Evolutionary conservation across 2,888 invertebrate species (phyloP).

Genomic region (Acrocyrtus sp.): DNA sequence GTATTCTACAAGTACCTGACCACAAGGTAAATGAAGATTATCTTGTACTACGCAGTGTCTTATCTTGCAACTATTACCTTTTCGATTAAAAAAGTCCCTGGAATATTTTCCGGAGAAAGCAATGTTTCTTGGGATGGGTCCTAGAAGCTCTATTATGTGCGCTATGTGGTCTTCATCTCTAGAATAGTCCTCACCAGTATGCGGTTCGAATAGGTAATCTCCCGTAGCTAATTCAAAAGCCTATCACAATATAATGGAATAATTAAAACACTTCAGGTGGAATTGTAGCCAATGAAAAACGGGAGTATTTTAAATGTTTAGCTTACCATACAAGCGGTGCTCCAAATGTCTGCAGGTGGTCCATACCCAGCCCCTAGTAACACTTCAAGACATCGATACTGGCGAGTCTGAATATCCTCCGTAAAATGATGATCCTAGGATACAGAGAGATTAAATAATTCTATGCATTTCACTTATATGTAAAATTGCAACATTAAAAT

Average conservation of each 20-base stretch:
- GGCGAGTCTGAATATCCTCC: conserved; percentile 98
- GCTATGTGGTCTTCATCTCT: conserved; percentile 99
- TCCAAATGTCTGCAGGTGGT: conserved; percentile 99
- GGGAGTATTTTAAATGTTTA: not conserved
- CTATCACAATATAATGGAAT: conserved; percentile 55
- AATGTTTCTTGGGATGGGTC: conserved; percentile 93
- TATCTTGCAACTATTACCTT: conserved; percentile 72
- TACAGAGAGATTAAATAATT: not conserved
- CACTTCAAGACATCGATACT: conserved; percentile 97
- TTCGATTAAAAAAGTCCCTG: conserved; percentile 93
- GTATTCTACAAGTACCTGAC: too few species aligned
- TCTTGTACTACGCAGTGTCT: not conserved
- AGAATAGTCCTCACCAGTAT: conserved; percentile 95
- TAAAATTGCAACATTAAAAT: not conserved
- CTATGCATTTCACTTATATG: not conserved
- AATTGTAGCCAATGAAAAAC: not conserved
- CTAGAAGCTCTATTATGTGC: conserved; percentile 97
- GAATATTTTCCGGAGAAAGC: conserved; percentile 94
- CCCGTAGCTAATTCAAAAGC: conserved; percentile 99
- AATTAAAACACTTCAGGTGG: not conserved
- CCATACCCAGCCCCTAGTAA: conserved; percentile 96
- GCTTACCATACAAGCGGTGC: conserved; percentile 92
- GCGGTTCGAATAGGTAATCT: conserved; percentile 99
- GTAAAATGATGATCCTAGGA: conserved; percentile 90
- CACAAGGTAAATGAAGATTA: not conserved